Evolutionary conservation across 2,113 vertebrate species (phyloP).

Genomic region (Microcebus jonahi): DNA sequence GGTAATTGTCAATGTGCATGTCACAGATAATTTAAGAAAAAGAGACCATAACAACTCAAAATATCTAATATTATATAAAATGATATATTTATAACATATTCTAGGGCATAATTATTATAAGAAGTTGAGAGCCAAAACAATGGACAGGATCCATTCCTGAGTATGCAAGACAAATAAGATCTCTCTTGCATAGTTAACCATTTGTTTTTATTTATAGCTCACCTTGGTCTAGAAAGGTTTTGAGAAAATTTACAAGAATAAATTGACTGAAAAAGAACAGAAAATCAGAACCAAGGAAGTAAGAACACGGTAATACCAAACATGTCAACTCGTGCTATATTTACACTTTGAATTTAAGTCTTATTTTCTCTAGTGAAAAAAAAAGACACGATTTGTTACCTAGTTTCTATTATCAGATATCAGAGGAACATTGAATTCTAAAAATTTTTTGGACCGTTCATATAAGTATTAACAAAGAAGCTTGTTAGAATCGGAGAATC

Average conservation of each 20-base stretch:
- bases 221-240: neutral
- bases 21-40: neutral
- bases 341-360: neutral
- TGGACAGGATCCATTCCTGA: neutral
- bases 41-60: neutral
- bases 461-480: neutral
- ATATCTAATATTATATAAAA: neutral
- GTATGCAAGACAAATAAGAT: neutral
- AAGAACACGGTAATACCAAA: neutral
- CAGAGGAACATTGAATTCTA: neutral
- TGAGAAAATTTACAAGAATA: neutral
- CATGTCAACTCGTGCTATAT: neutral
- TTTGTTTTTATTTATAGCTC: constrained; percentile 24
- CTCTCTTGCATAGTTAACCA: neutral
- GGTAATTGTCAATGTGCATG: neutral
- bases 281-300: neutral
- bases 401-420: neutral
- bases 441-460: neutral
- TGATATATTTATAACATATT: neutral
- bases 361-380: neutral
- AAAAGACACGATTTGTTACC: neutral
- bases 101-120: neutral
- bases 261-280: neutral
- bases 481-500: neutral
- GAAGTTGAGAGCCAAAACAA: neutral